Evolutionary conservation across 1,140 invertebrate species (phyloP).

Genomic region (Trypoxylus dichotomus): DNA sequence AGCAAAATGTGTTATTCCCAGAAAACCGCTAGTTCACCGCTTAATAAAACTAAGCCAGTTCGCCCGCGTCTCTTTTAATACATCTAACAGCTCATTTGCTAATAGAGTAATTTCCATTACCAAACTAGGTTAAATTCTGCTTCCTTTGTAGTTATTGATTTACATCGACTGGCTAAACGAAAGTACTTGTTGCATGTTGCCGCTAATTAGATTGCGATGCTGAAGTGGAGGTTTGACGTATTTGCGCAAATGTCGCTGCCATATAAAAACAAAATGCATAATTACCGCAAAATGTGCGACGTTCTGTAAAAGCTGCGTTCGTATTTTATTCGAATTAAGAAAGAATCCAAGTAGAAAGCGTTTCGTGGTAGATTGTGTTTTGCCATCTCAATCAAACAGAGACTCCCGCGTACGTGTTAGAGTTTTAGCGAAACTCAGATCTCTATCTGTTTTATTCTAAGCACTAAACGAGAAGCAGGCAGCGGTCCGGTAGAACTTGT

Average conservation of each 20-base stretch:
- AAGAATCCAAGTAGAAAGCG: too few species aligned
- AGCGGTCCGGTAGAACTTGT: not conserved
- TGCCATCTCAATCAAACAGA: not conserved
- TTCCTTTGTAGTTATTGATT: conserved; percentile 20
- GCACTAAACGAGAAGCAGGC: not conserved
- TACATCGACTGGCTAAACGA: conserved; percentile 3
- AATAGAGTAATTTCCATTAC: conserved; percentile 16
- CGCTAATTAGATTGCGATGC: not conserved
- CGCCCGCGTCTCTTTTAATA: not conserved
- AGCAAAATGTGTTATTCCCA: too few species aligned
- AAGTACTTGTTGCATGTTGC: conserved; percentile 18
- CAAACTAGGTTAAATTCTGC: not conserved
- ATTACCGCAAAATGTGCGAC: too few species aligned
- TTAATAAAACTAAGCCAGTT: not conserved
- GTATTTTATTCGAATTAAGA: too few species aligned
- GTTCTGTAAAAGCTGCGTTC: too few species aligned
- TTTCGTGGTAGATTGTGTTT: too few species aligned
- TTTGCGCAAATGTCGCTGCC: not conserved
- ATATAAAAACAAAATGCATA: not conserved
- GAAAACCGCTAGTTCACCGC: too few species aligned
- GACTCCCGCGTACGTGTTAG: not conserved
- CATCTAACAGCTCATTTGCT: not conserved
- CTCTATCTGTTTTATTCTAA: not conserved
- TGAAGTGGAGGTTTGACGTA: not conserved
- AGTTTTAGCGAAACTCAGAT: not conserved